Conservation (phyloP, 2,797 vertebrate species). For the Fistularia tabacaria region DNA sequence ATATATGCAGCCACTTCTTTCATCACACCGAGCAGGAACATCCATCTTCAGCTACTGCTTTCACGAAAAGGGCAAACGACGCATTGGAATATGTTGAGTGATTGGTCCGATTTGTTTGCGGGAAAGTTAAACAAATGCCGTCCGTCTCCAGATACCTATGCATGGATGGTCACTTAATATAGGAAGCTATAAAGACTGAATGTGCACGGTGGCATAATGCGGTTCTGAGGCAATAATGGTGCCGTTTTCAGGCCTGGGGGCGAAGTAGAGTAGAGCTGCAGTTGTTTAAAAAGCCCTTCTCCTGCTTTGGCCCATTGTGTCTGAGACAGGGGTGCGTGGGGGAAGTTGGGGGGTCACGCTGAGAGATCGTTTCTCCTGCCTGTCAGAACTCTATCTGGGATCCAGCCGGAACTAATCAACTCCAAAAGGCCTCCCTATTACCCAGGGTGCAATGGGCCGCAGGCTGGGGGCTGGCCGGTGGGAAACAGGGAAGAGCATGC, state of each 20-base stretch:
- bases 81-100: too few species aligned
- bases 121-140: neutral
- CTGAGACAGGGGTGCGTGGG: constrained; percentile 63
- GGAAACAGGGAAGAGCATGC: constrained; percentile 55
- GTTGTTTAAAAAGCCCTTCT: constrained; percentile 79
- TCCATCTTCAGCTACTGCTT: neutral
- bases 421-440: constrained; percentile 90
- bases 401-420: constrained; percentile 99
- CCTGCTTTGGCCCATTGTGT: constrained; percentile 72
- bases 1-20: neutral
- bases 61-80: neutral
- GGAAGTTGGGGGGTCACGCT: constrained; percentile 63
- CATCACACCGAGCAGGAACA: too few species aligned
- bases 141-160: too few species aligned
- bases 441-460: constrained; percentile 81
- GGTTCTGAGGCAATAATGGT: constrained; percentile 45
- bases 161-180: too few species aligned
- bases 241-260: constrained; percentile 21
- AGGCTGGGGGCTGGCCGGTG: constrained; percentile 71
- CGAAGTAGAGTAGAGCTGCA: constrained; percentile 54
- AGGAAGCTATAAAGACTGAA: neutral
- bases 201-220: constrained; percentile 14
- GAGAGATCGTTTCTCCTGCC: constrained; percentile 87
- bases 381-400: constrained; percentile 97
- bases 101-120: neutral